Evolutionary conservation across 2,888 invertebrate species (phyloP).

Genomic region (Rambutsinella grinnellia): DNA sequence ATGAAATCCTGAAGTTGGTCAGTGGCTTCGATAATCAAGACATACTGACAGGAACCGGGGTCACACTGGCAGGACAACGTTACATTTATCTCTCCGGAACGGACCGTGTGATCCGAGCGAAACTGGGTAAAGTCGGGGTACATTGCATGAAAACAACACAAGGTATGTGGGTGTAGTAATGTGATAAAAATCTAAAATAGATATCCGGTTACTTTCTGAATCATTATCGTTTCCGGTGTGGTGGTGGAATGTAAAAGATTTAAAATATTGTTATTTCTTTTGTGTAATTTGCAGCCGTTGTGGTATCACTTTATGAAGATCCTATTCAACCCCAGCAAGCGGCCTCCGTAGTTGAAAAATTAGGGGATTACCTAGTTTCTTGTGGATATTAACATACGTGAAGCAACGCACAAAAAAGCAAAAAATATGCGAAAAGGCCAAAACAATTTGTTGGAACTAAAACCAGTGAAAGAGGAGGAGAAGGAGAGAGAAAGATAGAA

Average conservation of each 20-base stretch:
- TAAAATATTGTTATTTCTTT: slow-evolving; percentile 7
- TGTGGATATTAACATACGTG: slow-evolving; percentile 86
- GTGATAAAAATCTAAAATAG: not conserved
- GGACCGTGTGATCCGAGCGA: slow-evolving; percentile 93
- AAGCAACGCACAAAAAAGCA: slow-evolving; percentile 55
- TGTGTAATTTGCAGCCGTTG: slow-evolving; percentile 82
- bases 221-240: too few species aligned
- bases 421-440: slow-evolving; percentile 51
- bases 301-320: slow-evolving; percentile 95
- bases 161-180: slow-evolving; percentile 79
- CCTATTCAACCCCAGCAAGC: slow-evolving; percentile 97
- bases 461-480: slow-evolving; percentile 42
- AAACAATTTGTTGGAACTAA: slow-evolving; percentile 52
- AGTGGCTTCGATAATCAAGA: slow-evolving; percentile 92
- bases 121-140: slow-evolving; percentile 92
- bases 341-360: slow-evolving; percentile 95
- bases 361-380: slow-evolving; percentile 96
- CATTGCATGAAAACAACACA: slow-evolving; percentile 97
- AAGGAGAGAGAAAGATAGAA: slow-evolving; percentile 14
- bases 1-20: slow-evolving; percentile 90
- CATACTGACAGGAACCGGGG: slow-evolving; percentile 88
- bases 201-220: not conserved
- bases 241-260: not conserved
- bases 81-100: slow-evolving; percentile 96
- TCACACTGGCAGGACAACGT: slow-evolving; percentile 91